These are phyloP conservation scores for Gadus chalcogrammus DNA, from an alignment of 2,113 vertebrate genomes.

Conservation along the genomic window DNA sequence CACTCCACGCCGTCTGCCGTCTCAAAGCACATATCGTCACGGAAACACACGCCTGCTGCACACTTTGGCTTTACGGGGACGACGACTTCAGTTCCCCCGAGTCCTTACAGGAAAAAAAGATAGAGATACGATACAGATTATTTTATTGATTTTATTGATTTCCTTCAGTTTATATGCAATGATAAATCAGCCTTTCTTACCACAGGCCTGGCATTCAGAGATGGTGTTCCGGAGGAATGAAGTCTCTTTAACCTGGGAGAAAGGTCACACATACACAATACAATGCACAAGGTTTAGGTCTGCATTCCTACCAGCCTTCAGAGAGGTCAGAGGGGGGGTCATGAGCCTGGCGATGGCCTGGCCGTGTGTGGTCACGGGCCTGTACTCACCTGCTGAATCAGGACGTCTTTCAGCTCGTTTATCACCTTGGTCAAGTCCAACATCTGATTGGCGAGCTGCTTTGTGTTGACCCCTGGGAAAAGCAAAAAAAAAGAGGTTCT, in stretches of 20 bases:
- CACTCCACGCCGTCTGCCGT: slow-evolving; percentile 86
- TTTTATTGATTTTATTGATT: neutral
- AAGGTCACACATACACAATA: slow-evolving; percentile 33
- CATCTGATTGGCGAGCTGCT: slow-evolving; percentile 92
- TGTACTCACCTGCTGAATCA: slow-evolving; percentile 90
- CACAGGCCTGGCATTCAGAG: slow-evolving; percentile 94
- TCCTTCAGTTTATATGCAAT: neutral
- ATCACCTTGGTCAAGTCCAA: slow-evolving; percentile 92
- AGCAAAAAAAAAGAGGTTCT: slow-evolving; percentile 42
- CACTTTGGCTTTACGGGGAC: slow-evolving; percentile 74
- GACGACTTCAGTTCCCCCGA: slow-evolving; percentile 63
- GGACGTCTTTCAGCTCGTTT: slow-evolving; percentile 93
- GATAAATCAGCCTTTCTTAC: slow-evolving; percentile 68
- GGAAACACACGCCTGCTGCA: slow-evolving; percentile 85
- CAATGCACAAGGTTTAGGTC: slow-evolving; percentile 2
- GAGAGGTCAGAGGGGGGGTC: slow-evolving; percentile 14
- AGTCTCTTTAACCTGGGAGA: slow-evolving; percentile 93
- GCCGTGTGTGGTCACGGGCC: slow-evolving; percentile 27
- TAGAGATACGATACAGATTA: neutral
- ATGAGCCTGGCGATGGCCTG: slow-evolving; percentile 13
- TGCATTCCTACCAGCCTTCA: neutral
- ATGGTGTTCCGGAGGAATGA: slow-evolving; percentile 94
- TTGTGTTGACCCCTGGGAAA: slow-evolving; percentile 85
- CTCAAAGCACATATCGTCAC: slow-evolving; percentile 79
- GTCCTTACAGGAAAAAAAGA: slow-evolving; percentile 48